Evolutionary conservation across 2,797 vertebrate species (phyloP).

Genomic region (Sphenodon punctatus): DNA sequence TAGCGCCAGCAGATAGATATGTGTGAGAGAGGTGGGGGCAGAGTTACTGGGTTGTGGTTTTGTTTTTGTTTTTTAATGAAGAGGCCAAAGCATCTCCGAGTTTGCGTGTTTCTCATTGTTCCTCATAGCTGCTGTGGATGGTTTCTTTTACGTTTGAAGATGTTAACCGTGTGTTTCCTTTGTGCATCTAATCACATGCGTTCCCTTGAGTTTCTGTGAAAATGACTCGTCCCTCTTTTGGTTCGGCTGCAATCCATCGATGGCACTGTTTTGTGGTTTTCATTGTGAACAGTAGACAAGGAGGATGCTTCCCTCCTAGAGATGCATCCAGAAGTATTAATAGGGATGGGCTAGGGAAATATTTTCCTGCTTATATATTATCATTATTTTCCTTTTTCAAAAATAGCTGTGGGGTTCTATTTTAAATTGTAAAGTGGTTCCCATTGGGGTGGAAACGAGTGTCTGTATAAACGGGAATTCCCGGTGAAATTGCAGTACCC

Average conservation of each 20-base stretch:
- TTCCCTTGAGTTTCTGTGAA: slow-evolving; percentile 21
- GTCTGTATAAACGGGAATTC: no score
- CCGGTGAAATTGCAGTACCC: no score
- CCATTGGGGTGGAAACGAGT: no score
- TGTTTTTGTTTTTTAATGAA: neutral
- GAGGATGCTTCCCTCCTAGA: neutral
- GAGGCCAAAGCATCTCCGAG: neutral
- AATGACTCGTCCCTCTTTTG: neutral
- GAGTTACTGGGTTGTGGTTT: rapidly evolving
- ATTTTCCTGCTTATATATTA: no score
- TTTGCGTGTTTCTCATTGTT: neutral
- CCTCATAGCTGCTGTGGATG: neutral
- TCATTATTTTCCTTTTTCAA: no score
- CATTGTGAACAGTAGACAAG: neutral
- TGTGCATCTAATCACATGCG: neutral
- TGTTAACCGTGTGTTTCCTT: slow-evolving; percentile 6
- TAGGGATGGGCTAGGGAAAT: no score
- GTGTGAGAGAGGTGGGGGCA: neutral
- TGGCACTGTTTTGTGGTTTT: neutral
- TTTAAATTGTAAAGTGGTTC: no score
- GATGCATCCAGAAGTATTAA: neutral
- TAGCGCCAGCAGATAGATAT: neutral
- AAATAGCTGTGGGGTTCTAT: no score
- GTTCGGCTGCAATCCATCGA: neutral
- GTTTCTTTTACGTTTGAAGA: neutral